Percentiles rank a stretch among this genome's conserved stretches.
Conservation (phyloP, 2,888 invertebrate genomes). For the Frankliniella intonsa region DNA sequence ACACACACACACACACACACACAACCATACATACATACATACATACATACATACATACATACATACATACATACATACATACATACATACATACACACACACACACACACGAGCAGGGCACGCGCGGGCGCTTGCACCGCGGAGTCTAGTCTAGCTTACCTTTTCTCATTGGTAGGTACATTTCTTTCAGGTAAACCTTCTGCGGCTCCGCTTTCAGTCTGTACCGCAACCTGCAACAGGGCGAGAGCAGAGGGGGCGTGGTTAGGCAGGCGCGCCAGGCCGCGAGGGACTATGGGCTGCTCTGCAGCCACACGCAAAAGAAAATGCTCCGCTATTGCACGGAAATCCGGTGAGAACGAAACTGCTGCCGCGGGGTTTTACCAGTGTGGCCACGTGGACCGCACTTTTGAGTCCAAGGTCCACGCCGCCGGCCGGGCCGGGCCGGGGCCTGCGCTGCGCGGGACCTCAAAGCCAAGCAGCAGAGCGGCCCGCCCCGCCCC, state of each 20-base stretch:
- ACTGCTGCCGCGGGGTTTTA: slow-evolving; percentile 14
- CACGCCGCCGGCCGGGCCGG: background rate
- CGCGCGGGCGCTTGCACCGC: background rate
- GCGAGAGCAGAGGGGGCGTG: background rate
- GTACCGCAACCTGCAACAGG: slow-evolving; percentile 33
- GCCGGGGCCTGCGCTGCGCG: background rate
- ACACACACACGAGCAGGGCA: too few species aligned
- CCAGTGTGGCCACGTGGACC: background rate
- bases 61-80: too few species aligned
- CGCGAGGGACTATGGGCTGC: background rate
- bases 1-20: background rate
- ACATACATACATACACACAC: too few species aligned
- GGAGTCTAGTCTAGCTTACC: background rate
- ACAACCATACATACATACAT: too few species aligned
- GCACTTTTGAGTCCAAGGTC: slow-evolving; percentile 15
- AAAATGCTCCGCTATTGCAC: slow-evolving; percentile 27
- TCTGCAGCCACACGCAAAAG: slow-evolving; percentile 5
- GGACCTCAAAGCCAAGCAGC: slow-evolving; percentile 28
- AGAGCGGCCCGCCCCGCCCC: slow-evolving; percentile 29
- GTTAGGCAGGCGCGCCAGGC: background rate
- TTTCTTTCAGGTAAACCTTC: slow-evolving; percentile 29
- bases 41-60: too few species aligned
- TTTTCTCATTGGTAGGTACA: slow-evolving; percentile 31
- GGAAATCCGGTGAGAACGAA: slow-evolving; percentile 31
- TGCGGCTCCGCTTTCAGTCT: slow-evolving; percentile 27